A percentile compares a stretch with the other conserved stretches of the same genome.
Evolutionary conservation across 1,140 invertebrate species (phyloP).

Genomic region (Listronotus oregonensis): DNA sequence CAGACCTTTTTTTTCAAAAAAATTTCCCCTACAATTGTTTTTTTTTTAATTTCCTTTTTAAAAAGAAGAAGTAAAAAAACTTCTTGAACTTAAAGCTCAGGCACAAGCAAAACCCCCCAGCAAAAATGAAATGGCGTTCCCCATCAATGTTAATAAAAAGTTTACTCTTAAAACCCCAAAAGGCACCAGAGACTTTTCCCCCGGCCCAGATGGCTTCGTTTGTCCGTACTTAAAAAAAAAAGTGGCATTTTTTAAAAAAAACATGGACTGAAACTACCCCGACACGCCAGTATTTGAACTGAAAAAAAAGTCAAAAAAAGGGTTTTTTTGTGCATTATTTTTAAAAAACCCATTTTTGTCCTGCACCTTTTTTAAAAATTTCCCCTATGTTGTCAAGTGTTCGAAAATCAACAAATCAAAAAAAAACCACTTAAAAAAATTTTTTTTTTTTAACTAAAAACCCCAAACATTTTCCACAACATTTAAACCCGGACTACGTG

Average conservation of each 20-base stretch:
- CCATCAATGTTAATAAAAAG: constrained; percentile 64
- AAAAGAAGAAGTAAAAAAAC: constrained; percentile 79
- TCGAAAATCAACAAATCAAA: no score
- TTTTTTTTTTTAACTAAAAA: no score
- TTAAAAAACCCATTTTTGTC: no score
- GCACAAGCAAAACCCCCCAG: constrained; percentile 59
- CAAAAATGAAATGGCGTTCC: constrained; percentile 54
- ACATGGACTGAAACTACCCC: constrained; percentile 98
- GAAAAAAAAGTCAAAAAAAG: constrained; percentile 71
- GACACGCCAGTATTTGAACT: constrained; percentile 99
- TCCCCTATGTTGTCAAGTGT: no score
- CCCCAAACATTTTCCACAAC: no score
- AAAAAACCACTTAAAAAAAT: no score
- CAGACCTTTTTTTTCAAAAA: no score
- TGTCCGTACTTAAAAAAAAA: constrained; percentile 89
- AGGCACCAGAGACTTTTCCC: constrained; percentile 94
- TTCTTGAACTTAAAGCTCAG: constrained; percentile 79
- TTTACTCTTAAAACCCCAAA: constrained; percentile 91
- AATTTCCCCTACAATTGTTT: no score
- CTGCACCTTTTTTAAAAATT: no score
- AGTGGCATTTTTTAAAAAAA: constrained; percentile 89
- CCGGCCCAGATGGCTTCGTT: constrained; percentile 91
- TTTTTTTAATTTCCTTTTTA: no score
- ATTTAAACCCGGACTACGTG: no score
- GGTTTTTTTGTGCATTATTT: no score